Percentiles rank a stretch among this genome's conserved stretches.
Evolutionary conservation across 2,888 invertebrate species (phyloP).

Genomic region (Sphecodes monilicornis): DNA sequence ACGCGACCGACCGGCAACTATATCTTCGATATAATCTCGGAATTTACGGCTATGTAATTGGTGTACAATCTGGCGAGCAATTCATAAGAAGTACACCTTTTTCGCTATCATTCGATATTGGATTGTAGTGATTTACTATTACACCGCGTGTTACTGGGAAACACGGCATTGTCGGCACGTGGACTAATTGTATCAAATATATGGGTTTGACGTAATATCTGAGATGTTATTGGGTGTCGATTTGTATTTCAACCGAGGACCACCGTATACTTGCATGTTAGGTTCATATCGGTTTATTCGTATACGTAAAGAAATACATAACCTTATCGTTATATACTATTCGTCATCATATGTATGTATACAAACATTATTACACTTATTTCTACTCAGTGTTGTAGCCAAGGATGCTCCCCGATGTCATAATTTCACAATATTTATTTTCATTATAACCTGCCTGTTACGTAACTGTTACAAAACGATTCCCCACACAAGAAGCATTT

Average conservation of each 20-base stretch:
- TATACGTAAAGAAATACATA: background rate
- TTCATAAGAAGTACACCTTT: slow-evolving; percentile 1
- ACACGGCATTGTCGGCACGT: slow-evolving; percentile 22
- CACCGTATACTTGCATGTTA: background rate
- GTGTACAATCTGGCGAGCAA: slow-evolving; percentile 2
- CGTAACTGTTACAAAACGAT: slow-evolving; percentile 10
- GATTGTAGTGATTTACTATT: slow-evolving; percentile 77
- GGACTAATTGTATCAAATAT: slow-evolving; percentile 22
- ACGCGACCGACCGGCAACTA: background rate
- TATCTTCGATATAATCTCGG: background rate
- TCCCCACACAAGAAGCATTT: background rate
- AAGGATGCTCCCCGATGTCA: slow-evolving; percentile 3
- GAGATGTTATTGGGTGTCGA: slow-evolving; percentile 29
- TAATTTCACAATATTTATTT: slow-evolving; percentile 29
- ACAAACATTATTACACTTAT: slow-evolving; percentile 13
- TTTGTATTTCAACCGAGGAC: background rate
- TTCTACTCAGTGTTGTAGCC: slow-evolving; percentile 28
- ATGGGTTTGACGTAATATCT: slow-evolving; percentile 8
- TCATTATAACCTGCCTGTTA: slow-evolving; percentile 18
- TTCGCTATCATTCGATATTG: slow-evolving; percentile 64
- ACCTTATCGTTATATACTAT: background rate
- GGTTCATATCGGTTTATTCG: slow-evolving; percentile 7
- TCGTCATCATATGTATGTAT: background rate
- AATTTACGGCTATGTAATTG: background rate
- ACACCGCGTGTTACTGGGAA: slow-evolving; percentile 46